phyloP scores from a whole-genome alignment of 1,140 invertebrate genomes.

The Penaeus chinensis region DNA sequence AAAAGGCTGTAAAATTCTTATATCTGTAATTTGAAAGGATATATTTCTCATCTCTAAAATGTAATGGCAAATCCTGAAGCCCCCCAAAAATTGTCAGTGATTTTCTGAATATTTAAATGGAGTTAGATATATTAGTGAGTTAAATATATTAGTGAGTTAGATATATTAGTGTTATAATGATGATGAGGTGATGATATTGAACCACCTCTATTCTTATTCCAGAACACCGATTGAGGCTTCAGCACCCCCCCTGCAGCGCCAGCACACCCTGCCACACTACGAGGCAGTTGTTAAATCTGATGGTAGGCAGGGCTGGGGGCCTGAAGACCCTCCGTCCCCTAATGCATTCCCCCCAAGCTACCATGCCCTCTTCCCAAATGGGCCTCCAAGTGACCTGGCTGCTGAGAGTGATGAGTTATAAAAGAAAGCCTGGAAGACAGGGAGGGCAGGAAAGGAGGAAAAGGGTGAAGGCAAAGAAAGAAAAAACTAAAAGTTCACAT shows the following conservation, averaged over 20 bases:
- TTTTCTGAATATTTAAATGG: too few species aligned
- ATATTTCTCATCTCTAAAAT: too few species aligned
- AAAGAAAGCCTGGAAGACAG: too few species aligned
- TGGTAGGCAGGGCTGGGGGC: constrained; percentile 8
- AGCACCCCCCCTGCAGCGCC: constrained; percentile 36
- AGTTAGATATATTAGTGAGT: not conserved
- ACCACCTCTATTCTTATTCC: not conserved
- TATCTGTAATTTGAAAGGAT: too few species aligned
- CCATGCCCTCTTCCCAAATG: constrained; percentile 43
- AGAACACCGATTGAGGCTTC: constrained; percentile 26
- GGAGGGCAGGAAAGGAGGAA: too few species aligned
- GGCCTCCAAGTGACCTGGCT: constrained; percentile 20
- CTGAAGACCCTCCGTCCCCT: constrained; percentile 9
- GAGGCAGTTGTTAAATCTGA: constrained; percentile 54
- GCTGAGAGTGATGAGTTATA: not conserved
- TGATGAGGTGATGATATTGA: too few species aligned
- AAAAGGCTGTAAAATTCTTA: too few species aligned
- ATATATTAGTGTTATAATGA: not conserved
- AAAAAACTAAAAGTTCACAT: too few species aligned
- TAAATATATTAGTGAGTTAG: not conserved
- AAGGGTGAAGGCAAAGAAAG: too few species aligned
- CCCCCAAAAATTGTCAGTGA: too few species aligned
- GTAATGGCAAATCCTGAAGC: too few species aligned
- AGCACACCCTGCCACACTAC: constrained; percentile 47
- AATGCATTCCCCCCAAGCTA: constrained; percentile 38